These are phyloP conservation scores for Hermetia illucens DNA, from an alignment of 1,140 invertebrate genomes.

Conservation along the genomic window DNA sequence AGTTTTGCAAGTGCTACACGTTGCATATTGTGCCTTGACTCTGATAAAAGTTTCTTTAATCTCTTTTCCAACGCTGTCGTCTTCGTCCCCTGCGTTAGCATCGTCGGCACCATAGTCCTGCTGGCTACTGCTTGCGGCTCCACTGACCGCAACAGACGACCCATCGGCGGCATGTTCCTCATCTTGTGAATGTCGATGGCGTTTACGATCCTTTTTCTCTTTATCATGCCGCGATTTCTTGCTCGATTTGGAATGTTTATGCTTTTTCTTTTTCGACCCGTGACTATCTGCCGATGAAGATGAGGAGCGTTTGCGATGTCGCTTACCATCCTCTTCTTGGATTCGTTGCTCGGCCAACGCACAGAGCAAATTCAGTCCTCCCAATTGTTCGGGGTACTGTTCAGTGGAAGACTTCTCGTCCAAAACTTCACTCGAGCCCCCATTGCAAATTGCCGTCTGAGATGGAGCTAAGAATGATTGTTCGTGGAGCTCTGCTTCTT, in stretches of 20 bases:
- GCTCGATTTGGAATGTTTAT: slow-evolving; percentile 25
- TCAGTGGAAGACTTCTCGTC: slow-evolving; percentile 12
- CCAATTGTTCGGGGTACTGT: slow-evolving; percentile 37
- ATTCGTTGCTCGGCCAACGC: slow-evolving; percentile 73
- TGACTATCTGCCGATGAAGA: slow-evolving; percentile 1
- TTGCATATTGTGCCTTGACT: slow-evolving; percentile 30
- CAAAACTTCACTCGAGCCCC: not conserved
- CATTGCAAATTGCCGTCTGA: not conserved
- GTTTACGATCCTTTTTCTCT: slow-evolving; percentile 25
- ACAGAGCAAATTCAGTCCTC: slow-evolving; percentile 65
- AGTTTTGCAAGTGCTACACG: slow-evolving; percentile 20
- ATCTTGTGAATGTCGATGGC: slow-evolving; percentile 11
- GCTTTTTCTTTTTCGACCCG: slow-evolving; percentile 22
- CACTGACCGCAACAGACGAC: not conserved
- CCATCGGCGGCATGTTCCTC: slow-evolving; percentile 5
- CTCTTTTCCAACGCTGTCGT: slow-evolving; percentile 20
- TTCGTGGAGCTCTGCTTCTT: not conserved
- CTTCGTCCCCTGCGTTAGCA: slow-evolving; percentile 23
- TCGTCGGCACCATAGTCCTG: slow-evolving; percentile 25
- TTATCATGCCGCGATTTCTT: slow-evolving; percentile 14
- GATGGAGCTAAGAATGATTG: not conserved
- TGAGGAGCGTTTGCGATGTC: slow-evolving; percentile 3
- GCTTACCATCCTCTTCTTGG: slow-evolving; percentile 48
- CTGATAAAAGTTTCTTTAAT: slow-evolving; percentile 30
- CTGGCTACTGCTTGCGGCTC: too few species aligned